Percentiles rank a stretch among this genome's conserved stretches.
Evolutionary conservation across 2,797 vertebrate species (phyloP).

Genomic region (Lerista edwardsae): DNA sequence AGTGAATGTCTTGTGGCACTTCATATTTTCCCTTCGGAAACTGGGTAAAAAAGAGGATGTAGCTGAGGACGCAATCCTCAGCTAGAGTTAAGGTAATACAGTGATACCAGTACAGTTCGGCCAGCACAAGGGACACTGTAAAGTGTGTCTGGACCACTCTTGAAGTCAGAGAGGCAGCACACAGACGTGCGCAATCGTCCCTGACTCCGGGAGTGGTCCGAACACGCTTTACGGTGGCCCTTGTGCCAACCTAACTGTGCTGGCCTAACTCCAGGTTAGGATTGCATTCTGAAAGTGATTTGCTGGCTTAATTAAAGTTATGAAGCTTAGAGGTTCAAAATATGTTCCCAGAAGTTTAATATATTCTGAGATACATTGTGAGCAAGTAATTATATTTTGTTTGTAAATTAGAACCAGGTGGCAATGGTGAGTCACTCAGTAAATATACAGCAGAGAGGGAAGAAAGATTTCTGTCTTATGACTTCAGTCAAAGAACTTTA

Average conservation of each 20-base stretch:
- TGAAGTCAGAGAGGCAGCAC: too few relatives aligned
- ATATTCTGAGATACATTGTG: neutral
- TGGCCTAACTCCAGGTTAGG: too few relatives aligned
- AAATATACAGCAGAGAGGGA: neutral
- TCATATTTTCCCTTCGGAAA: neutral
- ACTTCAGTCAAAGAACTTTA: neutral
- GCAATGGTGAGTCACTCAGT: neutral
- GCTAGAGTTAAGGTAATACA: too few relatives aligned
- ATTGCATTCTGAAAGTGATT: neutral
- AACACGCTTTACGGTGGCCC: too few relatives aligned
- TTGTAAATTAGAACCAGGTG: slow-evolving; percentile 5
- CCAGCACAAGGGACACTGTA: too few relatives aligned
- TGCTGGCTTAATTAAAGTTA: slow-evolving; percentile 1
- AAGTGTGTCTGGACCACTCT: too few relatives aligned
- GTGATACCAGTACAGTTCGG: too few relatives aligned
- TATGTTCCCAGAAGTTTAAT: neutral
- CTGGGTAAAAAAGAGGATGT: too few relatives aligned
- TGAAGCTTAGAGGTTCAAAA: neutral
- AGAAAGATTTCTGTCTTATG: neutral
- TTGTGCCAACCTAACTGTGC: too few relatives aligned
- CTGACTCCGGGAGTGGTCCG: too few relatives aligned
- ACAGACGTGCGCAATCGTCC: too few relatives aligned
- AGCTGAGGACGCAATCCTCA: too few relatives aligned
- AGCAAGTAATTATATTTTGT: neutral
- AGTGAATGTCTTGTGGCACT: neutral